Percentiles rank a stretch among this genome's conserved stretches.
Conservation (phyloP, 2,888 invertebrate species). For the Disparrhopalites patrizii region DNA sequence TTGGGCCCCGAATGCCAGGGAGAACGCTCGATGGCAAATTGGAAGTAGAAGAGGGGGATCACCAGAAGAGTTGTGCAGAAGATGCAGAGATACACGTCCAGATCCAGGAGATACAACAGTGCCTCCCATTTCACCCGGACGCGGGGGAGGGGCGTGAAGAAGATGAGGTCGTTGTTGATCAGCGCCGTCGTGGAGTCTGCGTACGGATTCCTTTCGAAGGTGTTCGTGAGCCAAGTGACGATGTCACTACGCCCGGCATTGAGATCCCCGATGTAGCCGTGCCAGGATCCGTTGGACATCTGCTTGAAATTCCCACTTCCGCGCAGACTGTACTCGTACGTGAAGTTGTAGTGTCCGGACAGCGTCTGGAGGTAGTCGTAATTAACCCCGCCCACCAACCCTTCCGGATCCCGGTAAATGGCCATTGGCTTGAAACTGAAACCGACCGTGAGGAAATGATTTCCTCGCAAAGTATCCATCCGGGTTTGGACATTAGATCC, state of each 20-base stretch:
- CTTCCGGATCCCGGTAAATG: too few relatives aligned
- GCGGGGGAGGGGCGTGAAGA: neutral
- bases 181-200: neutral
- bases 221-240: neutral
- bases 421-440: too few relatives aligned
- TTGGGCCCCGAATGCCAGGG: too few relatives aligned
- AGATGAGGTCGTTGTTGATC: neutral
- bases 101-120: neutral
- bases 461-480: too few relatives aligned
- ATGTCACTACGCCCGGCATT: neutral
- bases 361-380: slow-evolving; percentile 43
- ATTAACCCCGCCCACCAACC: too few relatives aligned
- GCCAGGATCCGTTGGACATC: neutral
- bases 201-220: neutral
- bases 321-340: neutral
- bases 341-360: too few relatives aligned
- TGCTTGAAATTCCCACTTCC: neutral
- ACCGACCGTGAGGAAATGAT: too few relatives aligned
- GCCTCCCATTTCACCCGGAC: neutral
- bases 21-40: neutral
- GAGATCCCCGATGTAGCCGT: neutral
- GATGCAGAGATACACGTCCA: neutral
- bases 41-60: neutral
- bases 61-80: neutral
- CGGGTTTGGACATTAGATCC: too few relatives aligned